Evolutionary conservation across 2,888 invertebrate genomes (phyloP).

Genomic region (Tenthredo mesomela): DNA sequence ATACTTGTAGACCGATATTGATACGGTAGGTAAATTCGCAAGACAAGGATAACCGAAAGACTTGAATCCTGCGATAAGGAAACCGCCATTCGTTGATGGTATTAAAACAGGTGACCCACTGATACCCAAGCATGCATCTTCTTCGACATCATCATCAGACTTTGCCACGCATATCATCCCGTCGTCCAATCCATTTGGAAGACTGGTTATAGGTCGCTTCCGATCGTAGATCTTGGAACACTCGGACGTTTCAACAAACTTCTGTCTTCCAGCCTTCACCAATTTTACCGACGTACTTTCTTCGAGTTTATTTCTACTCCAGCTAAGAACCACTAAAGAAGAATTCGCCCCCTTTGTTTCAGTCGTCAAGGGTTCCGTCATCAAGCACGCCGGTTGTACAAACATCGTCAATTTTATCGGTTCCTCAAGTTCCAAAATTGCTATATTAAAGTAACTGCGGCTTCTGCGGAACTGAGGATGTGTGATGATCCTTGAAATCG

Average conservation of each 20-base stretch:
- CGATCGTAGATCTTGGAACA: conserved; percentile 62
- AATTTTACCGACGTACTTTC: conserved; percentile 59
- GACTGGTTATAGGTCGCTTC: conserved; percentile 46
- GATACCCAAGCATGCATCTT: conserved; percentile 67
- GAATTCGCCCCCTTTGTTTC: background rate
- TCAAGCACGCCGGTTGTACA: conserved; percentile 67
- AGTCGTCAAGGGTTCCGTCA: background rate
- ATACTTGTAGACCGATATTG: conserved; percentile 68
- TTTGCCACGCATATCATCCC: conserved; percentile 69
- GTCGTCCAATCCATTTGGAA: conserved; percentile 67
- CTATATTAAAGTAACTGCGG: conserved; percentile 69
- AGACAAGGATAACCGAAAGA: conserved; percentile 71
- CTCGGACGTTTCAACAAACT: conserved; percentile 60
- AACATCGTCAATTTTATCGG: conserved; percentile 59
- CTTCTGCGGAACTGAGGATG: conserved; percentile 69
- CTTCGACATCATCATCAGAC: background rate
- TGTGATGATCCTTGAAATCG: conserved; percentile 61
- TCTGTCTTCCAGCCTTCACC: conserved; percentile 67
- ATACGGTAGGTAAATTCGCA: conserved; percentile 65
- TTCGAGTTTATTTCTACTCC: conserved; percentile 64
- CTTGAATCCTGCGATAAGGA: conserved; percentile 68
- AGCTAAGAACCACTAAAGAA: conserved; percentile 61
- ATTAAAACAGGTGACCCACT: conserved; percentile 71
- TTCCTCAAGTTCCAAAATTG: conserved; percentile 65
- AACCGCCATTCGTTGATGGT: conserved; percentile 57